Conservation (phyloP, 2,888 invertebrate species). For the Flexamia atlantica region DNA sequence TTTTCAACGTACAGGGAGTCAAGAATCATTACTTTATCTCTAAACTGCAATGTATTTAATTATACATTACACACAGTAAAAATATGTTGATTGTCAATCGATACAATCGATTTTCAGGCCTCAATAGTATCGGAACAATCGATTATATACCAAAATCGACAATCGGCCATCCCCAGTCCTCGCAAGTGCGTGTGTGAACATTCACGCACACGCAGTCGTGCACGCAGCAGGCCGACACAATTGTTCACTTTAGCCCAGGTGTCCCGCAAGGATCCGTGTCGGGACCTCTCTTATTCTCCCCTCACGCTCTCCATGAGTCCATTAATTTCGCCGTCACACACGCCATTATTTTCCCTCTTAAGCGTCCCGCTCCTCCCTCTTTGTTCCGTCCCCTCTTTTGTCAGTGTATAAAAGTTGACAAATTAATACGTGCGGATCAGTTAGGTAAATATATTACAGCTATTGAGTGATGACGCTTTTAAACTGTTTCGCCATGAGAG, state of each 20-base stretch:
- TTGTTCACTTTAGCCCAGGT: constrained; percentile 39
- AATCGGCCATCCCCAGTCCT: too few relatives aligned
- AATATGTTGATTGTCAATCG: too few relatives aligned
- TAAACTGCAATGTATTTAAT: too few relatives aligned
- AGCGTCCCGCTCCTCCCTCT: constrained; percentile 17
- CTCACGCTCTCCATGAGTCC: constrained; percentile 17
- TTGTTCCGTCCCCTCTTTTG: constrained; percentile 18
- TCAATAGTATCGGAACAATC: too few relatives aligned
- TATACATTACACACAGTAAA: too few relatives aligned
- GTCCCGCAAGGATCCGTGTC: constrained; percentile 47
- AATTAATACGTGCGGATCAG: constrained; percentile 20
- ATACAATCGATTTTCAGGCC: too few relatives aligned
- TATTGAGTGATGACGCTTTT: background rate
- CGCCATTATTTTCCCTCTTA: constrained; percentile 40
- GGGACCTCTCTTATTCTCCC: constrained; percentile 40
- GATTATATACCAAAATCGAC: too few relatives aligned
- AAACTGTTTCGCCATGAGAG: too few relatives aligned
- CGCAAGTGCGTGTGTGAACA: background rate
- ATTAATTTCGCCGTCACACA: constrained; percentile 42
- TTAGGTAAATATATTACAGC: constrained; percentile 17
- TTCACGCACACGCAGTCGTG: background rate
- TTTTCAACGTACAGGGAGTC: too few relatives aligned
- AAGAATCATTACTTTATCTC: too few relatives aligned
- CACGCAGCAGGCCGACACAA: constrained; percentile 13
- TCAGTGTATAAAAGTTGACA: constrained; percentile 24